These are phyloP conservation scores for Phthorimaea operculella DNA, from an alignment of 1,140 invertebrate genomes.

Conservation along the genomic window DNA sequence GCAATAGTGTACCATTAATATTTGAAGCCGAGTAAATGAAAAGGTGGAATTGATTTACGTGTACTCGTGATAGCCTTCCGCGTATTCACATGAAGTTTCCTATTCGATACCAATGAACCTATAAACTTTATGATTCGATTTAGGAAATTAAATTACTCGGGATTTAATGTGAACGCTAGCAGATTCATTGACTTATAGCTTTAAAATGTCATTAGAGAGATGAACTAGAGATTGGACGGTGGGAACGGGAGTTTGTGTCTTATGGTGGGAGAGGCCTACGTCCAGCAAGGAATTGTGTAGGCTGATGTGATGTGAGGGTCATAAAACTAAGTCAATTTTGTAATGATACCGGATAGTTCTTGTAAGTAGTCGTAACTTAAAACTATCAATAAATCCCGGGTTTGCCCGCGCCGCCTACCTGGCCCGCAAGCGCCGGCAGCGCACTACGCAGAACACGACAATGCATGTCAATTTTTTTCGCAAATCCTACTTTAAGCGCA, in stretches of 20 bases:
- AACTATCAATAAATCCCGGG: slow-evolving; percentile 18
- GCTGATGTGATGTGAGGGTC: too few relatives aligned
- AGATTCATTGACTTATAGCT: too few relatives aligned
- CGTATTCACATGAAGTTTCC: background rate
- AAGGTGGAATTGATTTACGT: background rate
- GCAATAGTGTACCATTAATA: background rate
- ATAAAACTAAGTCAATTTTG: too few relatives aligned
- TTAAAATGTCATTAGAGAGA: too few relatives aligned
- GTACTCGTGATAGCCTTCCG: background rate
- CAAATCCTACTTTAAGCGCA: slow-evolving; percentile 46
- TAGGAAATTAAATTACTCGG: background rate
- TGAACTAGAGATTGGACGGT: too few relatives aligned
- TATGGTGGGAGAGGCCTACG: too few relatives aligned
- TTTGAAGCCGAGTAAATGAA: slow-evolving; percentile 12
- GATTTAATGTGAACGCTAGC: too few relatives aligned
- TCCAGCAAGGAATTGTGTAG: too few relatives aligned
- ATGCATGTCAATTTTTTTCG: slow-evolving; percentile 48
- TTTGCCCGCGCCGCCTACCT: slow-evolving; percentile 35
- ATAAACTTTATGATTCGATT: background rate
- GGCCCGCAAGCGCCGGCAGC: slow-evolving; percentile 31
- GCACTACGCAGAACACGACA: slow-evolving; percentile 58
- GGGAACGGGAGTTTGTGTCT: too few relatives aligned
- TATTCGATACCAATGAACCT: background rate
- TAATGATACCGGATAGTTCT: too few relatives aligned
- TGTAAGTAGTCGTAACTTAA: too few relatives aligned